Evolutionary conservation across 2,113 vertebrate species (phyloP).

Genomic region (Plectropomus leopardus): DNA sequence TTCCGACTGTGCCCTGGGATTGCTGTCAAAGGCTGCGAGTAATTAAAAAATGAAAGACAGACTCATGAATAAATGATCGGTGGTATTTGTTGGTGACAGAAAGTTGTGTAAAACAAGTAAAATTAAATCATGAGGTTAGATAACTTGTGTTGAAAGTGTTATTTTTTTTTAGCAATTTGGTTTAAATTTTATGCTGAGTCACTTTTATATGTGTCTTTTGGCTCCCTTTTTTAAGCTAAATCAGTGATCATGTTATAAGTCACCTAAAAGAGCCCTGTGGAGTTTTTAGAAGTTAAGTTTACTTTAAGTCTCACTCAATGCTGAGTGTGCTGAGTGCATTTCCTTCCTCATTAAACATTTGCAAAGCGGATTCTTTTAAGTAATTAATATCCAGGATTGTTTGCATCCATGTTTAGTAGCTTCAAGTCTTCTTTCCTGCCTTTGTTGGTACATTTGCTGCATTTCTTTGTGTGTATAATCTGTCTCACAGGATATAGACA

Average conservation of each 20-base stretch:
- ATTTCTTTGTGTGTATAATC: no score
- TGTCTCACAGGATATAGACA: no score
- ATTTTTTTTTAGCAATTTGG: neutral
- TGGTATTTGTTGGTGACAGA: slow-evolving; percentile 1
- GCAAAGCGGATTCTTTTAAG: neutral
- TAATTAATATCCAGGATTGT: no score
- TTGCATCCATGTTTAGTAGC: no score
- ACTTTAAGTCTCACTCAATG: neutral
- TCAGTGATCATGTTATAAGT: neutral
- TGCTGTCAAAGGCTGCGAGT: slow-evolving; percentile 4
- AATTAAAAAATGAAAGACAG: slow-evolving; percentile 22
- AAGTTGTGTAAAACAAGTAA: neutral
- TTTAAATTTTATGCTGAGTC: neutral
- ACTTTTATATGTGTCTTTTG: neutral
- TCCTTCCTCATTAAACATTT: neutral
- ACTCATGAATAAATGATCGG: slow-evolving; percentile 7
- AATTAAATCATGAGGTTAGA: neutral
- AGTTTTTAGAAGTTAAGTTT: neutral
- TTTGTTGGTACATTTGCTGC: no score
- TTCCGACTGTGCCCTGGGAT: neutral
- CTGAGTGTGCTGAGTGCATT: neutral
- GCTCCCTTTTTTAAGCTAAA: neutral
- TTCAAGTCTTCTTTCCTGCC: no score
- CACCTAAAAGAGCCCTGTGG: neutral
- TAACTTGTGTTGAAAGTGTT: neutral